Evolutionary conservation across 37 sponge, comb jelly and placozoan genomes (phyloP), one percentile per base, ranked within the genome.

Genomic region (Halisarca cf. caerulea): DNA sequence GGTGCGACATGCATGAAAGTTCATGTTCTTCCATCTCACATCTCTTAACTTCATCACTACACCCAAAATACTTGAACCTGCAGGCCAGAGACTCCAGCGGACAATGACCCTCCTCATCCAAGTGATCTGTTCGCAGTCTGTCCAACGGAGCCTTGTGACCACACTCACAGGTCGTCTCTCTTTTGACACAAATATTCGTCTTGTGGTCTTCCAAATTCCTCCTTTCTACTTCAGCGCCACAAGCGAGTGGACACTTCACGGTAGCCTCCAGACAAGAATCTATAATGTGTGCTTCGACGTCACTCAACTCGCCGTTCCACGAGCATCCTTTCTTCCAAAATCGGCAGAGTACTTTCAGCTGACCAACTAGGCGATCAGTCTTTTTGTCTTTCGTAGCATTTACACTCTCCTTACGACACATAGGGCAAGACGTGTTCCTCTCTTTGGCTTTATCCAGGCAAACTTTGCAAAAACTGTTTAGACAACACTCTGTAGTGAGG

Each of bases 251-350:
- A 25, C 77, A 74, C 45, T 14, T 40, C 9, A 74, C 14, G 8
- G 25, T 23, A 43, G 77, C 77, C 11, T n/a, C 30, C 2, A 37
- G 77, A 40, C 77, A 74, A 2, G 32, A 40, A 42, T 38, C 41
- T 15, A 40, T 23, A 15, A 74, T 41, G 25, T 74, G 77, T 11
- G 18, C 45, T 15, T 74, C 77, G 25, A 74, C 77, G 21, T 74
- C 77, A 37, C 77, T 74, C 77, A 74, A 25, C 6, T 74, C 77
- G 8, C 77, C 77, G 9, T 40, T 37, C 77, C 77, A 74, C 2
- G n/a, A n/a, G 77, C 77, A 74, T 37, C 77, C 77, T 23, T 6
- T 39, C 2, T 21, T n/a, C 7, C 21, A 44, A 40, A 44, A 74
- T 3, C 77, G 77, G 45, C 77, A 74, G 21, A n/a, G 0, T 2